A percentile compares a stretch with the other conserved stretches of the same genome.
Conservation (phyloP, 2,797 vertebrate species). For the Forpus xanthops region DNA sequence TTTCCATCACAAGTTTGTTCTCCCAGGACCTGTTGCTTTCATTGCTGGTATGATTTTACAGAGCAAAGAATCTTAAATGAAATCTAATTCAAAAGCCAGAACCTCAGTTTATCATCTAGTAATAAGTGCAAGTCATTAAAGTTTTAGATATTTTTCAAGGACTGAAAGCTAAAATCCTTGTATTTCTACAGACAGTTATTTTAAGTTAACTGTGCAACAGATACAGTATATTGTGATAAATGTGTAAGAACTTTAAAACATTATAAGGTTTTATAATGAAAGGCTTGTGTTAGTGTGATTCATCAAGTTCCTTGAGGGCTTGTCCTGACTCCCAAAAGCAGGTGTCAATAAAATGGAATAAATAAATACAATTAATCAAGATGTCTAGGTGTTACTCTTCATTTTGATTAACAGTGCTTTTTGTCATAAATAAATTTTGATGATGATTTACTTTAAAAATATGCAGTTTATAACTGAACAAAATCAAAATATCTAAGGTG, state of each 20-base stretch:
- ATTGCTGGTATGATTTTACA: background rate
- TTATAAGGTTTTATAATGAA: background rate
- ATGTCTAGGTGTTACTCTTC: background rate
- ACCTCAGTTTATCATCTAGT: background rate
- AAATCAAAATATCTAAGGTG: background rate
- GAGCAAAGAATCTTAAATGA: constrained; percentile 26
- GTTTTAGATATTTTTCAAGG: background rate
- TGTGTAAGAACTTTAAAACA: background rate
- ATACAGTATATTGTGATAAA: background rate
- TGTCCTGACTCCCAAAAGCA: background rate
- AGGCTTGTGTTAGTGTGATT: background rate
- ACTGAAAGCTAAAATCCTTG: background rate
- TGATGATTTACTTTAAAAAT: background rate
- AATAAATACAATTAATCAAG: background rate
- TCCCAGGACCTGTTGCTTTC: background rate
- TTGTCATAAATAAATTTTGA: background rate
- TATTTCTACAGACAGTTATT: background rate
- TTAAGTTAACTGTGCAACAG: background rate
- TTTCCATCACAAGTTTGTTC: background rate
- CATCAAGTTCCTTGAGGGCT: background rate
- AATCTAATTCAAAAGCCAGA: constrained; percentile 36
- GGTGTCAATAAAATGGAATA: background rate
- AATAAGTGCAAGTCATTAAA: background rate
- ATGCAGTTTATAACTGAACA: background rate
- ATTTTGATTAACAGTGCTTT: background rate